phyloP scores from a whole-genome alignment of 2,797 vertebrate genomes.

The Sebastiscus tertius region DNA sequence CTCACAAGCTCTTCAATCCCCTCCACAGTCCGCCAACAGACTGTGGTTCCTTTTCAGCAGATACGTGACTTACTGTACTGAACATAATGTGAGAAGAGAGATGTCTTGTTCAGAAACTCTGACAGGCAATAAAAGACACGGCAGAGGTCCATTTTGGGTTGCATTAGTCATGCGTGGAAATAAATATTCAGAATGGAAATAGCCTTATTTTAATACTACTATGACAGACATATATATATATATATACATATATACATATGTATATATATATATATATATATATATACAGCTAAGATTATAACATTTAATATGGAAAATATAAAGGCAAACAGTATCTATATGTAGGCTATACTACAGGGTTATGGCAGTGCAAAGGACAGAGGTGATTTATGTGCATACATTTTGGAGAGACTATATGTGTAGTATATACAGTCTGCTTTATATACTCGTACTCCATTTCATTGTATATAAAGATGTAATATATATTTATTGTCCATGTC shows the following conservation, averaged over 20 bases:
- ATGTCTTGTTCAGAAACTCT: not conserved
- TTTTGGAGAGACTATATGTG: not conserved
- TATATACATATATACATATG: too few relatives aligned
- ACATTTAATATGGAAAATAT: not conserved
- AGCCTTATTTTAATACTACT: too few relatives aligned
- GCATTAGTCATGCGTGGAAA: too few relatives aligned
- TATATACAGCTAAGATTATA: not conserved
- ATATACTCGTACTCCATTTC: too few relatives aligned
- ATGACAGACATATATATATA: too few relatives aligned
- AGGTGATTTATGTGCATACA: not conserved
- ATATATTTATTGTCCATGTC: too few relatives aligned
- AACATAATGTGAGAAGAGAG: constrained; percentile 2
- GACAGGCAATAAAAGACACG: not conserved
- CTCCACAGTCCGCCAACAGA: constrained; percentile 17
- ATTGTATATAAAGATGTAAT: too few relatives aligned
- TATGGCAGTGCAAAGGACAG: not conserved
- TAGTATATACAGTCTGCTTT: not conserved
- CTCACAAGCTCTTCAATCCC: constrained; percentile 1
- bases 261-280: too few relatives aligned
- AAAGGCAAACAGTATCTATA: not conserved
- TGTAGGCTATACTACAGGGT: not conserved
- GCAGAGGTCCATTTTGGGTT: not conserved
- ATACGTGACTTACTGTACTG: not conserved
- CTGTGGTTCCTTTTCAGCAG: not conserved
- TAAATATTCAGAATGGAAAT: too few relatives aligned